These are phyloP conservation scores for Liasis olivaceus DNA, from an alignment of 2,797 vertebrate genomes.

Conservation along the genomic window DNA sequence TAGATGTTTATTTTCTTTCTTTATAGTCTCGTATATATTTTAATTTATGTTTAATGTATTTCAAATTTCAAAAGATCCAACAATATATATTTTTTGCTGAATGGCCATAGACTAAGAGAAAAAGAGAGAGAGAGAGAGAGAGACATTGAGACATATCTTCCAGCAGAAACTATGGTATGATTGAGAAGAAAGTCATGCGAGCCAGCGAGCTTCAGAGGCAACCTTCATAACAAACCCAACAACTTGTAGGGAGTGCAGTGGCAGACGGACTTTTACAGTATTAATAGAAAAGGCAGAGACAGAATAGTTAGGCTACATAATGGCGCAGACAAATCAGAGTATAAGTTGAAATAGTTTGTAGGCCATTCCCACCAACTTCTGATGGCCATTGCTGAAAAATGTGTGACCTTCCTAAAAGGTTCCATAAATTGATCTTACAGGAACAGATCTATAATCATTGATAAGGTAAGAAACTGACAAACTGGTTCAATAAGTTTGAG, in stretches of 20 bases:
- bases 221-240: background rate
- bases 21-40: no score
- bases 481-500: background rate
- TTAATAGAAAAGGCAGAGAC: background rate
- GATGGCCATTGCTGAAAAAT: background rate
- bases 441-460: background rate
- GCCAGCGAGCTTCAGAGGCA: background rate
- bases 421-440: background rate
- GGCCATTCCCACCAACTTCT: background rate
- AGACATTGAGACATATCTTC: background rate
- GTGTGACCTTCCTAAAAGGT: background rate
- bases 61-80: no score
- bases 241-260: background rate
- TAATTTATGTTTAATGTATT: no score
- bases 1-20: background rate
- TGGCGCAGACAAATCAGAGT: background rate
- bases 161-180: background rate
- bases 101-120: background rate
- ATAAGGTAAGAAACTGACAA: background rate
- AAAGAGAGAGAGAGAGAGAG: background rate
- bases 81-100: no score
- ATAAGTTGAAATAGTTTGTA: background rate
- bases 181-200: background rate
- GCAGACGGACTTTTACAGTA: background rate
- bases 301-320: background rate